Evolutionary conservation across 2,888 invertebrate species (phyloP), one percentile per base, ranked within the genome.

Genomic region (Clepsis dumicolana): DNA sequence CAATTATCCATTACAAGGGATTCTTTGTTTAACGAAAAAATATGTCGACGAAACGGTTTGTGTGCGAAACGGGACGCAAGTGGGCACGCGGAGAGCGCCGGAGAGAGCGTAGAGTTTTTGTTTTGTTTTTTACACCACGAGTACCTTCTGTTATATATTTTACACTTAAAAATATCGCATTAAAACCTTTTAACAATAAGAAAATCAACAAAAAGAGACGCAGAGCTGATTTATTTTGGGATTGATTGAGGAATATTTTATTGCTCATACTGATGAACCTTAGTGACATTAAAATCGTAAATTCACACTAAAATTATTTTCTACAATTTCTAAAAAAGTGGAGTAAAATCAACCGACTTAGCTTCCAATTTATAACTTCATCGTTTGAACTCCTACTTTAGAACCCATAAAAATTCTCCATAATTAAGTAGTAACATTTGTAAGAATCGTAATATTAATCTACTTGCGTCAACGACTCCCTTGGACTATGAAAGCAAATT

Each of bases 1-100:
- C 72, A 75, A 66, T 70, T 71, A 74, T 73, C 72, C 71, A 71
- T 74, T 72, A 74, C 70, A 64, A 52, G 59, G 61, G 54, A 65
- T 64, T 68, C 59, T 64, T 68, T 68, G 64, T 68, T 64, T 64
- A 64, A 53, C 52, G 68, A 66, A 61, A 66, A 68, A 68, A 68
- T 57, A 67, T 68, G 63, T 50, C 56, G 67, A 56, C 59, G 50
- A 57, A 68, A 68, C 68, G 64, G 56, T 18, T 38, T 38, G 38
- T 57, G 56, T 50, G 62, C 50, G 38, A 63, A 62, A 67, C 38
- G 56, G 29, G 56, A 62, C 50, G 54, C 35, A 25, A 48, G 24
- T 38, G 54, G 54, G 32, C 25, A 38, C 16, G 35, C 32, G 16
- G 62, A 59, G 35, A 53, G 14, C 5, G 24, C 21, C n/a, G n/a